phyloP scores from a whole-genome alignment of 2,888 invertebrate species.

The Diaprepes abbreviatus region DNA sequence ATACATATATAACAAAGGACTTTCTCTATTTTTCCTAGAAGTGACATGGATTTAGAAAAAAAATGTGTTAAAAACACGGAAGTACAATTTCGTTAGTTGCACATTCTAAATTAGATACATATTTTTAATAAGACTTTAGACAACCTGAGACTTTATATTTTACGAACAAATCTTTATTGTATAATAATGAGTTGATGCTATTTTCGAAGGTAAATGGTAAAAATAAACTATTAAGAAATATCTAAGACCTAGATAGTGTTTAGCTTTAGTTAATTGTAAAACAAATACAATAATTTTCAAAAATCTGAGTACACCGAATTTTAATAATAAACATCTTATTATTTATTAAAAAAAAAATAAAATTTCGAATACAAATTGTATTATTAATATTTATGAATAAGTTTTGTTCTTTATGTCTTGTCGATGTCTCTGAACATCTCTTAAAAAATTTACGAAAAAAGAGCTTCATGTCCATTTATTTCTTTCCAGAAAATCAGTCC shows the following conservation, averaged over 20 bases:
- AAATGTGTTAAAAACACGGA: slow-evolving; percentile 56
- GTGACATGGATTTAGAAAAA: slow-evolving; percentile 42
- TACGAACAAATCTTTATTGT: slow-evolving; percentile 38
- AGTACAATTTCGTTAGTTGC: slow-evolving; percentile 64
- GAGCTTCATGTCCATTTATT: too few species aligned
- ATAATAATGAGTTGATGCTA: background rate
- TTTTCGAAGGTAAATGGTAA: background rate
- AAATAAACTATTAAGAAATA: background rate
- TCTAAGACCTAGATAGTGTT: background rate
- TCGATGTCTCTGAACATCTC: too few species aligned
- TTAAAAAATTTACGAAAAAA: too few species aligned
- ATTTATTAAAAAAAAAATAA: too few species aligned
- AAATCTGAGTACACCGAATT: too few species aligned
- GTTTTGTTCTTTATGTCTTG: too few species aligned
- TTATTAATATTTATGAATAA: too few species aligned
- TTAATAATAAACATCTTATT: too few species aligned
- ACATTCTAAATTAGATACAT: slow-evolving; percentile 60
- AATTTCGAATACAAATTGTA: too few species aligned
- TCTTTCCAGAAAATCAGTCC: too few species aligned
- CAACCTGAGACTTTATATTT: slow-evolving; percentile 14
- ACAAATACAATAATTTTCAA: too few species aligned
- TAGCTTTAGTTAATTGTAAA: background rate
- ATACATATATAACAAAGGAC: slow-evolving; percentile 6
- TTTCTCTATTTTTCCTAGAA: slow-evolving; percentile 35
- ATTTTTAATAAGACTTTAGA: slow-evolving; percentile 59